phyloP scores from a whole-genome alignment of 2,888 invertebrate species.

The Perizoma flavofasciatum region DNA sequence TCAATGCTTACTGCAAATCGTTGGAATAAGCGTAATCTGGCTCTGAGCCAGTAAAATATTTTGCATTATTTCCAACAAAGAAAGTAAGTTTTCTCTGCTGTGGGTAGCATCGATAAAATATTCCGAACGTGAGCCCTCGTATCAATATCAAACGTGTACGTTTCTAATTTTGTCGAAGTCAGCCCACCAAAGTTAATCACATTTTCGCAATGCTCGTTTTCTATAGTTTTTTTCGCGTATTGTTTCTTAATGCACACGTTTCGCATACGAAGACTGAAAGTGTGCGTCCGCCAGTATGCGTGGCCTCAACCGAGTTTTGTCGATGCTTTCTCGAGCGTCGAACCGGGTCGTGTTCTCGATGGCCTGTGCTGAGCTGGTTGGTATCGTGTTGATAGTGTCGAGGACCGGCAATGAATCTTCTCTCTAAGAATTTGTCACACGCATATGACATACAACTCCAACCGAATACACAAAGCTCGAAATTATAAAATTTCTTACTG shows the following conservation, averaged over 20 bases:
- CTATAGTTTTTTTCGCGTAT: constrained; percentile 50
- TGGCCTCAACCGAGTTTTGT: constrained; percentile 84
- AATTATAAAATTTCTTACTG: not conserved
- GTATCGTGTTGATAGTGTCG: constrained; percentile 33
- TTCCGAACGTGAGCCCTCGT: constrained; percentile 14
- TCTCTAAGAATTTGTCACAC: constrained; percentile 52
- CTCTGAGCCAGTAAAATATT: constrained; percentile 33
- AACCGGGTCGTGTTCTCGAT: constrained; percentile 83
- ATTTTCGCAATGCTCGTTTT: constrained; percentile 50
- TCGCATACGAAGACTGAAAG: constrained; percentile 71
- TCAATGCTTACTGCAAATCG: constrained; percentile 20
- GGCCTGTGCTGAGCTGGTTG: constrained; percentile 64
- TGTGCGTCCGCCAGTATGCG: constrained; percentile 73
- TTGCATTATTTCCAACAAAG: constrained; percentile 24
- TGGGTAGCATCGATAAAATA: constrained; percentile 13
- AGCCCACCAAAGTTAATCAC: constrained; percentile 27
- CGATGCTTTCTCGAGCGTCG: constrained; percentile 82
- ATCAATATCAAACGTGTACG: constrained; percentile 20
- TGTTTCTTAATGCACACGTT: constrained; percentile 56
- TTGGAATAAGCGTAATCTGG: constrained; percentile 25
- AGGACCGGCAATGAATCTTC: constrained; percentile 41
- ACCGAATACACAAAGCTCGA: constrained; percentile 47
- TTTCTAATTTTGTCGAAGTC: constrained; percentile 19
- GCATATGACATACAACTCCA: constrained; percentile 46
- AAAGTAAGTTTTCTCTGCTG: constrained; percentile 26